Evolutionary conservation across 2,113 vertebrate species (phyloP).

Genomic region (Urocolius indicus): DNA sequence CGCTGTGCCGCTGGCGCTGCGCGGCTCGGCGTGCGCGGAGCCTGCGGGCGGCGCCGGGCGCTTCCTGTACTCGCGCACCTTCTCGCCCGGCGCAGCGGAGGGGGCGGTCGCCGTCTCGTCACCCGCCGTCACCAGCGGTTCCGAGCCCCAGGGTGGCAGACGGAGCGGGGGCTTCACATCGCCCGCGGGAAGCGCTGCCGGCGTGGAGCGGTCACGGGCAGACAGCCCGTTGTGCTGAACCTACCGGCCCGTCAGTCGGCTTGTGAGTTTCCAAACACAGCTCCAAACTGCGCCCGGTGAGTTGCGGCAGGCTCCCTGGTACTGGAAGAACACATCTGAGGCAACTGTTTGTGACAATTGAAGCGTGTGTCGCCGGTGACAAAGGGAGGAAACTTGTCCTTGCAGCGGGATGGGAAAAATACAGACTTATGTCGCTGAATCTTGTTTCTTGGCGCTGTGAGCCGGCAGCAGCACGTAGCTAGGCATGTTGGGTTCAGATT

Average conservation of each 20-base stretch:
- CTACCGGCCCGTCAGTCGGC: fast-evolving
- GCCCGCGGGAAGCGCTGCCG: background rate
- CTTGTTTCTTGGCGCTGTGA: background rate
- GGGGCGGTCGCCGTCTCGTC: background rate
- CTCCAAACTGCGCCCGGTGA: fast-evolving
- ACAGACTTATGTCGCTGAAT: fast-evolving
- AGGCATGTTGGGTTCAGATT: background rate
- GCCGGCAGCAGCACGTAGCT: background rate
- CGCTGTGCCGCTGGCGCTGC: background rate
- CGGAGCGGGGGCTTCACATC: fast-evolving
- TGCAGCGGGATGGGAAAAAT: background rate
- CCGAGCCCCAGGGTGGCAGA: fast-evolving
- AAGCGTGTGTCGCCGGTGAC: fast-evolving
- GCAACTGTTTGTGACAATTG: fast-evolving
- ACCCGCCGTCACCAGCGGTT: background rate
- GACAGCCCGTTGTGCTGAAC: fast-evolving
- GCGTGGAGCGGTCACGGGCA: background rate
- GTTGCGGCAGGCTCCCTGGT: background rate
- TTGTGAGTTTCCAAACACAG: background rate
- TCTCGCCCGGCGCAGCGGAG: fast-evolving
- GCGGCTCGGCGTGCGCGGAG: background rate
- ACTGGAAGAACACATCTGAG: fast-evolving
- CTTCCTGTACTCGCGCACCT: background rate
- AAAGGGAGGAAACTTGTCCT: background rate
- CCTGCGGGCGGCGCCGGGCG: background rate